Evolutionary conservation across 1,140 invertebrate genomes (phyloP), one percentile per base, ranked within the genome.

Genomic region (Drosophila murphyi): DNA sequence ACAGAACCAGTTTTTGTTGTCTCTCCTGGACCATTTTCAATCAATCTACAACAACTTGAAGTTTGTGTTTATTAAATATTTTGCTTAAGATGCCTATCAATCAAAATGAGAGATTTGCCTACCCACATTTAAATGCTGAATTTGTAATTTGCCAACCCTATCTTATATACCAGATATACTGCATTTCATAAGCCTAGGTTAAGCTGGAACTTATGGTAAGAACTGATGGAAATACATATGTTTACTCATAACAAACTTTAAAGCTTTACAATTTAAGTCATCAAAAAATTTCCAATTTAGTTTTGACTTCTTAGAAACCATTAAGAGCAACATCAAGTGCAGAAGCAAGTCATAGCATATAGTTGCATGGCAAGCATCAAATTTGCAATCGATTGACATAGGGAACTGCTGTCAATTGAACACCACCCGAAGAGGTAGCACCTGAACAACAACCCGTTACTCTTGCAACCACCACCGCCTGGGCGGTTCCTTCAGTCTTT

Each of bases 351-450:
- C 54, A 41, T 41, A 41, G 8, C 12, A 56, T 31, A 29, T 31
- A 20, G 55, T 43, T 57, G 10, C 3, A 43, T 10, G n/a, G 39
- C 39, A 43, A 43, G 39, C n/a, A 43, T n/a, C 10, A 43, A 43
- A n/a, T 43, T 43, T 43, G 39, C 39, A 43, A 43, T 43, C 39
- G 39, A 43, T 43, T 57, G 37, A 43, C 37, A 57, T 41, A 43
- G 31, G 39, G 39, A n/a, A 43, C 39, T 43, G 10, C 63, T 67
- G 63, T 67, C 63, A 56, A 67, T 67, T 31, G 29, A 35, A 32
- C 29, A 54, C 28, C 6, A 47, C 31, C 31, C 10, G 51, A 43
- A 39, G 6, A 43, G 20, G 20, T 20, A 20, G 37, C 37, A 43
- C 20, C 41, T 32, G 57, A 32, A 20, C 12, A 31, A 1, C 39